phyloP scores from a whole-genome alignment of 2,797 vertebrate genomes.

The Pipistrellus pygmaeus region DNA sequence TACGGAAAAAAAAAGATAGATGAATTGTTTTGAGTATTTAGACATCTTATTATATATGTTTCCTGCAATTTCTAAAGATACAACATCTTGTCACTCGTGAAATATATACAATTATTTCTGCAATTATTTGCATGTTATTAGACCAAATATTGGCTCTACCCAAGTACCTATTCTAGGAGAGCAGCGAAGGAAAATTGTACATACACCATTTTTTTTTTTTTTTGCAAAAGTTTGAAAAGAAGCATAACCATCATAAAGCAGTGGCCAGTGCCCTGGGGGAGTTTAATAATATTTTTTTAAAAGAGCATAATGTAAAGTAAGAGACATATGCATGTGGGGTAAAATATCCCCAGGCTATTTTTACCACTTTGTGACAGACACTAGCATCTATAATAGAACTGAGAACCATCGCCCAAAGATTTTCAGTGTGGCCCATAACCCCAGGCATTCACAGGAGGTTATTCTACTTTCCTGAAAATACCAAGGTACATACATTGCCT shows the following conservation, averaged over 20 bases:
- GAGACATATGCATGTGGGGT: background rate
- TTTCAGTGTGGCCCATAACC: background rate
- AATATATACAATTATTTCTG: background rate
- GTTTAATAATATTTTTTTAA: background rate
- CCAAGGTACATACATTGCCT: background rate
- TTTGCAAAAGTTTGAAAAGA: background rate
- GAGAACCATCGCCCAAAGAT: background rate
- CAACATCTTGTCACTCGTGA: background rate
- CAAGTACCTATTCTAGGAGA: background rate
- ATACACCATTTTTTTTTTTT: background rate
- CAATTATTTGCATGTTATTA: background rate
- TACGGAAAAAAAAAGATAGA: background rate
- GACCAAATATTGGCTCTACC: background rate
- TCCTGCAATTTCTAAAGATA: background rate
- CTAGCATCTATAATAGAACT: background rate
- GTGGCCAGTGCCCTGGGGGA: background rate
- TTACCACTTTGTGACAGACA: background rate
- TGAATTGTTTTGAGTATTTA: background rate
- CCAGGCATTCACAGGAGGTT: background rate
- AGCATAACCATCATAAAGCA: background rate
- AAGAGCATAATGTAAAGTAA: background rate
- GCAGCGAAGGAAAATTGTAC: background rate
- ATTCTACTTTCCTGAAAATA: background rate
- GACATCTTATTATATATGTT: background rate
- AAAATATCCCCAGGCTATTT: background rate